These are phyloP conservation scores for Leptinotarsa tumamoca DNA, from an alignment of 2,888 invertebrate genomes.

Conservation along the genomic window DNA sequence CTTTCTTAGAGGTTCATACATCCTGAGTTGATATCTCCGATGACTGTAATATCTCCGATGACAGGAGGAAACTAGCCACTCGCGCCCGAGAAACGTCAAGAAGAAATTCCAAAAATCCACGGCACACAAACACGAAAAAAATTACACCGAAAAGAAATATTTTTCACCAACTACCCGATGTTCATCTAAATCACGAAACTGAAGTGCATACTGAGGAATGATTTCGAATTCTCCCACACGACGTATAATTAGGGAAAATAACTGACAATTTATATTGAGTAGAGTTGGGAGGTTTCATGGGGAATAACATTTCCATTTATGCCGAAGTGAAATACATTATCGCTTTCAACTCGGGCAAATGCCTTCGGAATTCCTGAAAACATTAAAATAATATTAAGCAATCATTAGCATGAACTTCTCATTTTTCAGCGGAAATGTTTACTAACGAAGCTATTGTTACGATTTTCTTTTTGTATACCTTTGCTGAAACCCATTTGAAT, in stretches of 20 bases:
- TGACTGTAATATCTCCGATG: too few species aligned
- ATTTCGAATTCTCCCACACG: background rate
- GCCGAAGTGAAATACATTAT: conserved; percentile 30
- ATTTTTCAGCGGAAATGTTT: conserved; percentile 45
- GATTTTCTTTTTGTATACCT: conserved; percentile 38
- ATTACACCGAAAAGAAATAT: too few species aligned
- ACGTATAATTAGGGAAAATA: background rate
- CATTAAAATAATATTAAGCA: conserved; percentile 45
- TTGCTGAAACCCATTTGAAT: conserved; percentile 47
- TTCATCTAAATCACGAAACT: too few species aligned
- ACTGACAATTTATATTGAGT: conserved; percentile 1
- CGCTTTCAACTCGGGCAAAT: conserved; percentile 28
- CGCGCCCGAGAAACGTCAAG: too few species aligned
- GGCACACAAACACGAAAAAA: too few species aligned
- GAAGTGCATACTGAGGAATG: background rate
- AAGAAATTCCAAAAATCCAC: too few species aligned
- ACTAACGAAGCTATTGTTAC: conserved; percentile 41
- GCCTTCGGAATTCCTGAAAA: conserved; percentile 37
- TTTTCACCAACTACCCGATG: too few species aligned
- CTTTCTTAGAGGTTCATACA: too few species aligned
- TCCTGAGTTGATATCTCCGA: too few species aligned
- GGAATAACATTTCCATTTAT: conserved; percentile 8
- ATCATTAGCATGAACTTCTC: conserved; percentile 48
- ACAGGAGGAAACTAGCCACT: too few species aligned
- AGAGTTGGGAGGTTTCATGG: background rate